Base-by-base conservation (phyloP, 2,797 vertebrate species). In the Diceros bicornis region DNA sequence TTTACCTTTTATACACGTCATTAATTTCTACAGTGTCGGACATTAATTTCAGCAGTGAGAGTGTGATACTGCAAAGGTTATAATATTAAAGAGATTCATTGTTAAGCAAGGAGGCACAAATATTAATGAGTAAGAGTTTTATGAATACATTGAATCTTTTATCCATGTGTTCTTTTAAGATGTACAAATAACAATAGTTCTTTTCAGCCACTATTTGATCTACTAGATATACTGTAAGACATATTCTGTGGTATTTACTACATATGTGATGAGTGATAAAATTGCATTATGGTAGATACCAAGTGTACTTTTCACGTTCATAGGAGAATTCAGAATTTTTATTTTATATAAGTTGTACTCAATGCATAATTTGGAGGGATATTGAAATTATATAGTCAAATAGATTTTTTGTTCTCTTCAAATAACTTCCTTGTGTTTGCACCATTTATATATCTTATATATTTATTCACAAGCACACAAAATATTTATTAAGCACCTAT, bases 31-130 rank as follows among this genome's bases (percentile, higher is more conserved):
- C 37, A 87, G 23, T 77, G 12, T 52, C 89, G 27, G 75, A 69
- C 93, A 82, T 47, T 93, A 94, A 85, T 94, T 96, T 91, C 27
- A 89, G n/a, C 37, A 29, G 50, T 91, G 41, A 64, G 14, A 95
- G 0, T 10, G 1, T 89, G 52, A 72, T 47, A 95, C 4, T 47
- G 34, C 27, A 84, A 78, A 88, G 11, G n/a, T 85, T 91, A 52
- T 50, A 83, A 44, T 34, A 34, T 62, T 91, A 79, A 61, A 82
- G 44, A 89, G 14, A 81, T 55, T 95, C 14, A 29, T 79, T 88
- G 47, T 92, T 44, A 66, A 87, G 52, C 55, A 93, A 75, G 14
- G 9, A 81, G 13, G 4, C 41, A 74, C 4, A 71, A 41, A 62
- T 77, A 88, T 55, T 68, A 25, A 50, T 82, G 23, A 86, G 27